Percentiles rank a stretch among this genome's conserved stretches.
Conservation (phyloP, 2,797 vertebrate genomes). For the Rhabdomys pumilio region DNA sequence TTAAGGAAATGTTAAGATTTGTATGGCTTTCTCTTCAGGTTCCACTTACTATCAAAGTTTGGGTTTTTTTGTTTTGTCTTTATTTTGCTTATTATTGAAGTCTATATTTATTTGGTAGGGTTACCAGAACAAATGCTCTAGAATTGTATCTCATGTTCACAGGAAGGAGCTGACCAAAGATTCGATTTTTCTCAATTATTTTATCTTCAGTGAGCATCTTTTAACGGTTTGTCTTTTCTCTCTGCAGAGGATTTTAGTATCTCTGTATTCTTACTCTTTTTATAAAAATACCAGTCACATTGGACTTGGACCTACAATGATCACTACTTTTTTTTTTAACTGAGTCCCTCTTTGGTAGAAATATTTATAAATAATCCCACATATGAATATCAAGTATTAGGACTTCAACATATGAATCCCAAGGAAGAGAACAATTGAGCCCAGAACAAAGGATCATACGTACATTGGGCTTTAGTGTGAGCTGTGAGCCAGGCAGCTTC, state of each 20-base stretch:
- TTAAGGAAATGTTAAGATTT: slow-evolving; percentile 19
- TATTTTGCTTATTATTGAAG: background rate
- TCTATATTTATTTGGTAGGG: background rate
- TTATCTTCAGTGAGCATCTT: background rate
- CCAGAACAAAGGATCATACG: background rate
- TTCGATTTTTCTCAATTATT: background rate
- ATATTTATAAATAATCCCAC: background rate
- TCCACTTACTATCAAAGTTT: background rate
- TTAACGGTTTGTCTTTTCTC: background rate
- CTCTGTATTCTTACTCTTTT: background rate
- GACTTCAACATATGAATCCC: background rate
- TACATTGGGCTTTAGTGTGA: background rate
- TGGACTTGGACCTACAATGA: background rate
- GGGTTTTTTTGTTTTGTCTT: background rate
- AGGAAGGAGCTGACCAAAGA: background rate
- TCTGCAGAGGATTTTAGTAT: background rate
- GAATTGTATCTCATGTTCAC: background rate
- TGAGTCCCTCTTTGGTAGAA: background rate
- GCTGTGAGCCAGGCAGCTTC: background rate
- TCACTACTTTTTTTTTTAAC: background rate
- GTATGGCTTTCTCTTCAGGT: background rate
- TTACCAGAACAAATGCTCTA: background rate
- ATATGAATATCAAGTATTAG: background rate
- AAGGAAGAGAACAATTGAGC: background rate
- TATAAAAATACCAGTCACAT: background rate